phyloP scores from a whole-genome alignment of 2,888 invertebrate species.

The Microplitis deprimator region DNA sequence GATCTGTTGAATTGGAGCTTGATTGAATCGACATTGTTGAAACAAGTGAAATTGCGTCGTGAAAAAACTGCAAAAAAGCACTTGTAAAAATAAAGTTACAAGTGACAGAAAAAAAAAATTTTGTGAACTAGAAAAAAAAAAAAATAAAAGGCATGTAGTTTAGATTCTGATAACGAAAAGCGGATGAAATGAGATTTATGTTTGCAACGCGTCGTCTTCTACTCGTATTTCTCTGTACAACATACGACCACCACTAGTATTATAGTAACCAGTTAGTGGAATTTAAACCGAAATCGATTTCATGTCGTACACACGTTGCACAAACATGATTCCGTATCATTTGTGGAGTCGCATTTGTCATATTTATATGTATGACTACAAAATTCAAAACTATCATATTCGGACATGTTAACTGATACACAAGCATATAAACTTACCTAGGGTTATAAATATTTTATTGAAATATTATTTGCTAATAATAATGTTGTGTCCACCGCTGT shows the following conservation, averaged over 20 bases:
- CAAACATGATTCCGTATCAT: neutral
- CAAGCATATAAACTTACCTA: too few relatives aligned
- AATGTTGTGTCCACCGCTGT: too few relatives aligned
- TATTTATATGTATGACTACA: neutral
- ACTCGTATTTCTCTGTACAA: neutral
- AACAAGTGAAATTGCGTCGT: neutral
- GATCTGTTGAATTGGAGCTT: slow-evolving; percentile 13
- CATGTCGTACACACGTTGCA: neutral
- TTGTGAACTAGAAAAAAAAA: neutral
- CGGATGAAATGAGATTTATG: slow-evolving; percentile 7
- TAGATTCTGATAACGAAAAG: slow-evolving; percentile 9
- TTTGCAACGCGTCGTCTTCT: slow-evolving; percentile 1
- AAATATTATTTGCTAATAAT: too few relatives aligned
- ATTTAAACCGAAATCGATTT: slow-evolving; percentile 5
- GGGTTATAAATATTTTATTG: too few relatives aligned
- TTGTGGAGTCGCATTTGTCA: neutral
- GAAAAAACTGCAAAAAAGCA: neutral
- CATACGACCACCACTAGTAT: neutral
- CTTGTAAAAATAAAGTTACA: neutral
- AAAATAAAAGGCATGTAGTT: neutral
- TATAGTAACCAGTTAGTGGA: neutral
- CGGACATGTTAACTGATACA: too few relatives aligned
- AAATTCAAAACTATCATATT: too few relatives aligned
- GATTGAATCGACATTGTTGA: slow-evolving; percentile 14
- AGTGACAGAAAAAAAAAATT: neutral